Evolutionary conservation across 1,140 invertebrate genomes (phyloP), one percentile per base, ranked within the genome.

Genomic region (Bombus pyrosoma): DNA sequence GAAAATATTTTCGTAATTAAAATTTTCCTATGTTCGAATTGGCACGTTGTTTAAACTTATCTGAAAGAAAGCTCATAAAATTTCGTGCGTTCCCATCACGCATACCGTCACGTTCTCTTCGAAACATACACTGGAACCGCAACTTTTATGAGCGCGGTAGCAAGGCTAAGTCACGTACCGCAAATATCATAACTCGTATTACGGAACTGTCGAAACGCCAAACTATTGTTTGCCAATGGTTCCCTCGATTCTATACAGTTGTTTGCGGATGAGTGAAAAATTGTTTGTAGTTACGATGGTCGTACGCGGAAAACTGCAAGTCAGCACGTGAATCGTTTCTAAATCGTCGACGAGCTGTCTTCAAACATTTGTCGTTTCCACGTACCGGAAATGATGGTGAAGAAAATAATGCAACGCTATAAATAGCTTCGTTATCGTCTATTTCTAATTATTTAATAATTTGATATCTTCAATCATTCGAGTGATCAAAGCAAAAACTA

Each of bases 181-280:
- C 91, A 93, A 92, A 93, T 91, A 92, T 92, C 91, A 78, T 92
- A 91, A 91, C 86, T 73, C 76, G 69, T 79, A 76, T 85, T 84
- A 80, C 77, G 75, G 57, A 83, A 87, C 72, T 83, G 62, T n/a
- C 53, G 80, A 68, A 62, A 88, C 41, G 75, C 62, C 82, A 37
- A 73, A 76, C 77, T 69, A 86, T 90, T 90, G 89, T 90, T 90
- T 90, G 84, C 86, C 57, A 77, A 88, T 85, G 68, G 77, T 81
- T 68, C 69, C 79, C 41, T 64, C 37, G 66, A n/a, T 37, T 79
- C 64, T n/a, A 41, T 59, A 25, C 62, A 43, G 75, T 77, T 80
- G 73, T 89, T 89, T 89, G 81, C 88, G 81, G n/a, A 81, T 53
- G 37, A 22, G 32, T 28, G 68, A 76, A 86, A 89, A 89, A 80